Base-by-base conservation (phyloP, 2,888 invertebrate species). In the Oscheius sp. region DNA sequence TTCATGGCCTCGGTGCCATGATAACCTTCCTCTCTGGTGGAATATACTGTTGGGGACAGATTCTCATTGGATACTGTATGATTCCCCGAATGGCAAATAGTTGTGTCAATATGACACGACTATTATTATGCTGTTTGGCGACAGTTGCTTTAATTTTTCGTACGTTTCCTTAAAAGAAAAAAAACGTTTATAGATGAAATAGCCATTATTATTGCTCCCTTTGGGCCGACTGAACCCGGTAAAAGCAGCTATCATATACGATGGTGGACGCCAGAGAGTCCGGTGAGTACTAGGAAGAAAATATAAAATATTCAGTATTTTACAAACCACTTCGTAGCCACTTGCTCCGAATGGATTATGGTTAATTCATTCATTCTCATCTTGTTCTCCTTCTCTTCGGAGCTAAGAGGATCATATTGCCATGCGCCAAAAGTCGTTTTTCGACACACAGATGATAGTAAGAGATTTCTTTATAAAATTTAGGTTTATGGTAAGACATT, bases 381-480 rank as follows among this genome's bases (percentile, higher is more conserved):
- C 50, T 67, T 76, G 14, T 36, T 74, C 32, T 68, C 72, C 14
- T 72, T 76, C 26, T 57, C 51, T 44, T 49, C 70, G 20, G 76
- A 76, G 54, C 61, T 76, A 0, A 69, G 76, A 4, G 71, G 67
- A 30, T 72, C 76, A 0, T 76, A 76, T 49, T 41, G 69, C 8
- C 76, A 76, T 69, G 71, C 71, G 8, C 74, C 76, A 0, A 64
- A 68, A 61, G 71, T 75, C 1, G 49, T 67, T 8, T 75, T 75
- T 28, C 33, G 71, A 36, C 20, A 64, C 5, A 62, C 62, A 41
- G 41, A 41, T 32, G 1, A 17, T 47, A 17, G 3, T 24, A n/a
- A 50, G n/a, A 2, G 50, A 20, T 41, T 17, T 9, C 4, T 4
- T 41, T 9, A 41, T 20, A 6, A 3, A 17, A 3, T 41, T 41